These are phyloP conservation scores for Diadumene lineata DNA, from an alignment of 92 coral and sea anemone species.

Conservation along the genomic window DNA sequence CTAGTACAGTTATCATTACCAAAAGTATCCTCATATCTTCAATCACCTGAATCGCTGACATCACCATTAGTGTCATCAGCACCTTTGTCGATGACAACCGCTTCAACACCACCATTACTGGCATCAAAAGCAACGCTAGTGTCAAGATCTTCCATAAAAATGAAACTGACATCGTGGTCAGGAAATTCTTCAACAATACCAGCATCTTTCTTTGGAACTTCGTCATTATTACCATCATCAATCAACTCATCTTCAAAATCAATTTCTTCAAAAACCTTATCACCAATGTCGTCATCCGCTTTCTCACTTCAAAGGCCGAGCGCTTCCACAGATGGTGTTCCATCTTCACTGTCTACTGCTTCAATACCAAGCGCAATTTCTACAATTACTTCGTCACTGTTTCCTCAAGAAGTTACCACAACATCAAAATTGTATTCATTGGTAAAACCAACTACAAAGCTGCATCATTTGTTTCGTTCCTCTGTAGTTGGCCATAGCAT, in stretches of 20 bases:
- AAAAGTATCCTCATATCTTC: not conserved
- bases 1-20: not conserved
- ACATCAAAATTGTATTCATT: not conserved
- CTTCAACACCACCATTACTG: not conserved
- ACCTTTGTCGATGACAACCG: not conserved
- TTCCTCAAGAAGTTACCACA: not conserved
- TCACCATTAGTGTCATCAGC: slow-evolving; percentile 1
- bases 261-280: not conserved
- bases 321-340: not conserved
- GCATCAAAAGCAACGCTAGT: not conserved
- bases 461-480: not conserved
- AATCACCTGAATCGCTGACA: slow-evolving; percentile 6
- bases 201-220: not conserved
- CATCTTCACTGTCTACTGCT: not conserved
- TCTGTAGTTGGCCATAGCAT: not conserved
- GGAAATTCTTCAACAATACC: not conserved
- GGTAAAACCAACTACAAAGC: not conserved
- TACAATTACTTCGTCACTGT: not conserved
- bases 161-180: not conserved
- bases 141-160: not conserved
- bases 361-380: not conserved
- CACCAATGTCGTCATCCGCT: not conserved
- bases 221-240: not conserved
- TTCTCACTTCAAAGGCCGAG: not conserved
- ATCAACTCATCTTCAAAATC: not conserved